phyloP scores from a whole-genome alignment of 2,888 invertebrate genomes.

The Agrochola macilenta region DNA sequence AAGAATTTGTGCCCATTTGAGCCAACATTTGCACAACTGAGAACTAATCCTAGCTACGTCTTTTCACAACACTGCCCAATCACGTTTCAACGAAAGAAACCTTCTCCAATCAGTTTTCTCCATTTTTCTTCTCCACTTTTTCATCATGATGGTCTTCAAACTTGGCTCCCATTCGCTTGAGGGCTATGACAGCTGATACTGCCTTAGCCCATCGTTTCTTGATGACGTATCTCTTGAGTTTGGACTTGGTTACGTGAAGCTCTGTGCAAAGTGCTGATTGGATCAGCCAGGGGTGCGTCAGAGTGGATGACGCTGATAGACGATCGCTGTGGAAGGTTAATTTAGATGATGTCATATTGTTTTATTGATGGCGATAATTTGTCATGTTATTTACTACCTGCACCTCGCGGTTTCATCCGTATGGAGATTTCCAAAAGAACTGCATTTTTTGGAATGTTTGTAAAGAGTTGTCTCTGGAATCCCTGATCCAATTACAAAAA shows the following conservation, averaged over 20 bases:
- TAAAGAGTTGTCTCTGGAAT: neutral
- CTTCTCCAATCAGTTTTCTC: conserved; percentile 56
- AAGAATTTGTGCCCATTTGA: neutral
- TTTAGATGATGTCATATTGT: conserved; percentile 10
- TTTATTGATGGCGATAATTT: neutral
- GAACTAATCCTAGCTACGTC: neutral
- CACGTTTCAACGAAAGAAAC: conserved; percentile 25
- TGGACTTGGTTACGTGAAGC: conserved; percentile 94
- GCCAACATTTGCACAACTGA: neutral
- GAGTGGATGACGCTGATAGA: conserved; percentile 92
- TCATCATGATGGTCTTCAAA: conserved; percentile 88
- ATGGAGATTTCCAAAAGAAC: neutral
- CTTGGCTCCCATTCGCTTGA: conserved; percentile 96
- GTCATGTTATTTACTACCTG: neutral
- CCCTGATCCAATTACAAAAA: neutral
- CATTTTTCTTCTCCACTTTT: conserved; percentile 64
- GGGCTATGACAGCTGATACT: conserved; percentile 96
- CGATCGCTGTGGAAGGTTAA: conserved; percentile 91
- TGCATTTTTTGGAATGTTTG: neutral
- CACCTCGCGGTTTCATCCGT: neutral
- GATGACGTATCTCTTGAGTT: conserved; percentile 96
- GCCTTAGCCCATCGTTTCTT: conserved; percentile 97
- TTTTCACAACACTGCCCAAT: conserved; percentile 47
- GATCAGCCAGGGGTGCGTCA: conserved; percentile 95
- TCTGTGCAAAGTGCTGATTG: conserved; percentile 92